Percentiles rank a stretch among this genome's conserved stretches.
Evolutionary conservation across 1,140 invertebrate species (phyloP).

Genomic region (Hermetia illucens): DNA sequence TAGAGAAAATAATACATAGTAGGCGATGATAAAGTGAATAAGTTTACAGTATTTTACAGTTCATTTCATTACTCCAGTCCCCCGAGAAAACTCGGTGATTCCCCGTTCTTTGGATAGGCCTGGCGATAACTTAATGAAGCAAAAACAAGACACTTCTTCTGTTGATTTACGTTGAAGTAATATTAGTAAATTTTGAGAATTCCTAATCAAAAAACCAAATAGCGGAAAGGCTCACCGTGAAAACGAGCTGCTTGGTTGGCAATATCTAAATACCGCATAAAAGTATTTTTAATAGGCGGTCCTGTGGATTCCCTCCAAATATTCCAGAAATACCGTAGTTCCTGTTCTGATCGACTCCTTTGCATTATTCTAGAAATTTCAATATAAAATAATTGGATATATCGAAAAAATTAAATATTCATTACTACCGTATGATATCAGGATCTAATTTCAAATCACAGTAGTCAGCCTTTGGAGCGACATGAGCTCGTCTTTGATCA

Average conservation of each 20-base stretch:
- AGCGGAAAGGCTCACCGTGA: constrained; percentile 45
- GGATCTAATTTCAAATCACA: constrained; percentile 56
- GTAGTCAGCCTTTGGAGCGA: constrained; percentile 1
- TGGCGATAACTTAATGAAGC: too few species aligned
- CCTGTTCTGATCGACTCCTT: constrained; percentile 54
- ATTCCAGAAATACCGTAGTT: constrained; percentile 61
- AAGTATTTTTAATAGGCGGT: constrained; percentile 56
- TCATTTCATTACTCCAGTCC: too few species aligned
- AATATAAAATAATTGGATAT: background rate
- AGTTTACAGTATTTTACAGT: too few species aligned
- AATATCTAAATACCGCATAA: constrained; percentile 60
- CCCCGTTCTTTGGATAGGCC: too few species aligned
- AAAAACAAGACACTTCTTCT: too few species aligned
- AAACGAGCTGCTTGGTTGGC: constrained; percentile 63
- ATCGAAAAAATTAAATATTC: background rate
- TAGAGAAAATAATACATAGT: too few species aligned
- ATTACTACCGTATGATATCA: constrained; percentile 25
- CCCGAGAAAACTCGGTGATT: too few species aligned
- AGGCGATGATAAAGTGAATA: too few species aligned
- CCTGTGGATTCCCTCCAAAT: constrained; percentile 66
- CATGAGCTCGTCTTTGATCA: too few species aligned
- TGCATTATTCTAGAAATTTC: constrained; percentile 39
- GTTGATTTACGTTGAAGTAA: too few species aligned
- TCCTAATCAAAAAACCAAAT: too few species aligned
- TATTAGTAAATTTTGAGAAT: too few species aligned